Conservation (phyloP, 2,113 vertebrate genomes). For the Chaetura pelagica region DNA sequence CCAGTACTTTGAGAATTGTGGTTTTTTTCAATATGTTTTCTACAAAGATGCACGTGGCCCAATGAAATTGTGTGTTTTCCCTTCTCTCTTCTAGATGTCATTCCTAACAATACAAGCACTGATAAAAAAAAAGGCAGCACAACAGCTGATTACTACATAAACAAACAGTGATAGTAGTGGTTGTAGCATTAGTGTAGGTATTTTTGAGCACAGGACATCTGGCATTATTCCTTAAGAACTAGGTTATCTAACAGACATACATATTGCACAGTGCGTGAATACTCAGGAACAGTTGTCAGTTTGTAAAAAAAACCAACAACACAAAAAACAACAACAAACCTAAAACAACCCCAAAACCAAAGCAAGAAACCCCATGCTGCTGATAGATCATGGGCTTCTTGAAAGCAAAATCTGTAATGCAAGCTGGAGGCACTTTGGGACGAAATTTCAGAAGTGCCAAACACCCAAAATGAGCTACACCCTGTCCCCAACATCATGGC, state of each 20-base stretch:
- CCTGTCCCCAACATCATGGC: not conserved
- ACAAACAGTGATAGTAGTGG: not conserved
- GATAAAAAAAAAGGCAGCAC: not conserved
- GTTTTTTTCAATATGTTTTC: not conserved
- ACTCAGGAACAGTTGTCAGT: not conserved
- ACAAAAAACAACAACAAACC: not conserved
- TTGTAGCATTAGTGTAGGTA: not conserved
- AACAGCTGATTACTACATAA: conserved; percentile 13
- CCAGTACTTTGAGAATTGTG: not conserved
- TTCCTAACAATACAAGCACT: not conserved
- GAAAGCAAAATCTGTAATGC: not conserved
- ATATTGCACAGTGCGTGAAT: not conserved
- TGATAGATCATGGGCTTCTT: not conserved
- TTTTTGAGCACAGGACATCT: conserved; percentile 8
- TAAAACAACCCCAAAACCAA: not conserved
- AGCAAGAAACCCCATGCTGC: not conserved
- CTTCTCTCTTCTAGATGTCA: not conserved
- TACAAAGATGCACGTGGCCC: not conserved
- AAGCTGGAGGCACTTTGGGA: not conserved
- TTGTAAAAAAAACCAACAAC: not conserved
- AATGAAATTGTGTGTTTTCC: not conserved
- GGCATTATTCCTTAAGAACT: conserved; percentile 2
- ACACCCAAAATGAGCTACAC: not conserved
- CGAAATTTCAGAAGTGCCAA: not conserved
- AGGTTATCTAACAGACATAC: not conserved